Percentiles rank a stretch among this genome's conserved stretches.
Evolutionary conservation across 1,140 invertebrate species (phyloP).

Genomic region (Melanaphis sacchari): DNA sequence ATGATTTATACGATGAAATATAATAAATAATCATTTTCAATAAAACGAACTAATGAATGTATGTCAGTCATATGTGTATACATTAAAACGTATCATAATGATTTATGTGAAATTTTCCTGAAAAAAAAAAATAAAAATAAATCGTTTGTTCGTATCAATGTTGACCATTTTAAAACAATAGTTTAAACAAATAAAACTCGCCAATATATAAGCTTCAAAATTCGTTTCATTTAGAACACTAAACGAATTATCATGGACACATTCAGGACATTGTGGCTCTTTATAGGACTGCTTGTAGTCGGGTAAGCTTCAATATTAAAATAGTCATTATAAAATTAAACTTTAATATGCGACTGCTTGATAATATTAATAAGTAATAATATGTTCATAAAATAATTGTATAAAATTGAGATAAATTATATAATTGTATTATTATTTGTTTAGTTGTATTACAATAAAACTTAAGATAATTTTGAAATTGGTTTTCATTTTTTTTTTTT

Average conservation of each 20-base stretch:
- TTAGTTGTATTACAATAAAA: neutral
- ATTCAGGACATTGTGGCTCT: conserved; percentile 38
- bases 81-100: neutral
- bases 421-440: neutral
- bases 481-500: neutral
- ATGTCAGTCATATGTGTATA: neutral
- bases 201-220: conserved; percentile 36
- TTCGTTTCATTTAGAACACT: neutral
- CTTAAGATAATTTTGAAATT: neutral
- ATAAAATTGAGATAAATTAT: neutral
- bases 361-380: neutral
- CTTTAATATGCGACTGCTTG: neutral
- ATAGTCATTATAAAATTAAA: neutral
- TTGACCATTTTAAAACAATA: conserved; percentile 37
- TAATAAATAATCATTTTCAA: neutral
- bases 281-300: conserved; percentile 41
- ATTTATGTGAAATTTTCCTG: conserved; percentile 28
- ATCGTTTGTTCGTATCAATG: conserved; percentile 3
- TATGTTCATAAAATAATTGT: neutral
- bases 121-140: neutral
- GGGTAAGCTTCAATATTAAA: conserved; percentile 16
- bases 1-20: conserved; percentile 27
- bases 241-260: conserved; percentile 16
- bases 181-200: neutral
- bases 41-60: neutral